A percentile compares a stretch with the other conserved stretches of the same genome.
These are phyloP conservation scores for Watsonalla binaria DNA, from an alignment of 2,888 invertebrate genomes.

Conservation along the genomic window DNA sequence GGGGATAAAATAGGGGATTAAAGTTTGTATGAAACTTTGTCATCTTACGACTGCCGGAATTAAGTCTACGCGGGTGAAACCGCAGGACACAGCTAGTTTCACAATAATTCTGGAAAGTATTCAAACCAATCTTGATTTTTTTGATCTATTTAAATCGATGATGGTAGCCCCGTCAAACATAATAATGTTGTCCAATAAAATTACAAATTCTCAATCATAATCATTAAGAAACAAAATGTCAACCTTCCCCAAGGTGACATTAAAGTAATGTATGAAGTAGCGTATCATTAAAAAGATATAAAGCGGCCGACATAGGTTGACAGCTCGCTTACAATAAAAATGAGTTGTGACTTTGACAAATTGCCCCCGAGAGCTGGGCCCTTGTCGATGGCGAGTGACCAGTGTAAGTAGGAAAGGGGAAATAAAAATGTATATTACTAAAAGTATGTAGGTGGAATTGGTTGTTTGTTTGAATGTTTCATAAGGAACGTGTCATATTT, in stretches of 20 bases:
- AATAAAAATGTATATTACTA: neutral
- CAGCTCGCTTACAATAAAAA: conserved; percentile 59
- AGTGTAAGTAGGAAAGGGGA: conserved; percentile 14
- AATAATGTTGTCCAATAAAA: conserved; percentile 4
- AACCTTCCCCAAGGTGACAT: conserved; percentile 26
- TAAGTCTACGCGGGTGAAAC: no score
- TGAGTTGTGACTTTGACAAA: conserved; percentile 60
- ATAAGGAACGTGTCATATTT: no score
- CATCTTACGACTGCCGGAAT: no score
- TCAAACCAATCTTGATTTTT: no score
- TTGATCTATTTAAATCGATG: no score
- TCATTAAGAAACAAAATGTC: conserved; percentile 7
- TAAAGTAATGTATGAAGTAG: conserved; percentile 29
- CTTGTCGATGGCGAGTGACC: conserved; percentile 36
- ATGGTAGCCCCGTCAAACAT: no score
- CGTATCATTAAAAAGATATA: conserved; percentile 52
- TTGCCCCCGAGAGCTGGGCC: conserved; percentile 36
- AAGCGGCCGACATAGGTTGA: conserved; percentile 43
- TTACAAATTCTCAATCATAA: conserved; percentile 1
- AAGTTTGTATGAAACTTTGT: no score
- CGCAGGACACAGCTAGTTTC: no score
- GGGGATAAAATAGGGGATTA: no score
- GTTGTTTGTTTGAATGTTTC: no score
- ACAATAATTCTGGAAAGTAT: no score
- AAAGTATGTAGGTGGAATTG: no score